Percentiles rank a stretch among this genome's conserved stretches.
phyloP scores from a whole-genome alignment of 2,797 vertebrate genomes.

The Falco cherrug region DNA sequence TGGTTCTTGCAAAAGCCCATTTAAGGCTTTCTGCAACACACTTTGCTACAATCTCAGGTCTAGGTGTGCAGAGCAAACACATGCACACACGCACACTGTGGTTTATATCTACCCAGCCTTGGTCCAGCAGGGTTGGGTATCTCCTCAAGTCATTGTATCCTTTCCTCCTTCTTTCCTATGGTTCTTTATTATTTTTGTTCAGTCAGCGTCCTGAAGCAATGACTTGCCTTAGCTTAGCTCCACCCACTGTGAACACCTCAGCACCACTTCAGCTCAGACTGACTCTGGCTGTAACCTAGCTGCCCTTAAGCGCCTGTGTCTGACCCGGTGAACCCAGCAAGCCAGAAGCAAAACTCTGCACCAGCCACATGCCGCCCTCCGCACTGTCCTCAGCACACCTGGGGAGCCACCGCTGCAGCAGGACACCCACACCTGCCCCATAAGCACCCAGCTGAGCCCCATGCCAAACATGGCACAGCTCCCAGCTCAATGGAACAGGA shows the following conservation, averaged over 20 bases:
- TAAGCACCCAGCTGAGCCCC: neutral
- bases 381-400: neutral
- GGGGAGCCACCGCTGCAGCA: neutral
- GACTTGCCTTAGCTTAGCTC: neutral
- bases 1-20: neutral
- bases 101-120: neutral
- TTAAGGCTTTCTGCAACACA: neutral
- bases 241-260: neutral
- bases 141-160: neutral
- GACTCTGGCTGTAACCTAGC: neutral
- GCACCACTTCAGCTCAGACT: neutral
- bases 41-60: neutral
- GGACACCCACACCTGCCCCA: neutral
- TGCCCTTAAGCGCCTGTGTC: neutral
- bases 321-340: neutral
- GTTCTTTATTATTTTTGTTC: neutral
- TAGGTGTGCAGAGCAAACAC: neutral
- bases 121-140: neutral
- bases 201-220: neutral
- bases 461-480: rapidly evolving
- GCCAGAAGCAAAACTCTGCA: neutral
- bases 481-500: neutral
- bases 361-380: rapidly evolving
- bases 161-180: neutral
- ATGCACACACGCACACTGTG: neutral